Evolutionary conservation across 2,113 vertebrate species (phyloP).

Genomic region (Mobula birostris): DNA sequence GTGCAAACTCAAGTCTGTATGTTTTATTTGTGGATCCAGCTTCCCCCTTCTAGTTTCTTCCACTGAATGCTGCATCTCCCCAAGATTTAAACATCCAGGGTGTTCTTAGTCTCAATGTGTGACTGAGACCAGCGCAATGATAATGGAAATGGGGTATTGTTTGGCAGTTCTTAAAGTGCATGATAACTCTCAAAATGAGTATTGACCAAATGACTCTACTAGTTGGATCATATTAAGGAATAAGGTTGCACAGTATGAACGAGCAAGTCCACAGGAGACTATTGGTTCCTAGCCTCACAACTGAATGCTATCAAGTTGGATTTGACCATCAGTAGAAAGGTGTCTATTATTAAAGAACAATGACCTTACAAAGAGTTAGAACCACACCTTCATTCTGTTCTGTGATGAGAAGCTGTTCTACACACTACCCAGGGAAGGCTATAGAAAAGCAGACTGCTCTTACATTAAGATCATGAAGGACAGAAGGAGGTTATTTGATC

Average conservation of each 20-base stretch:
- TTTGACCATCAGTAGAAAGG: not conserved
- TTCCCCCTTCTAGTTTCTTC: not conserved
- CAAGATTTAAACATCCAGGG: not conserved
- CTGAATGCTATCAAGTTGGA: not conserved
- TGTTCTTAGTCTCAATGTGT: too few species aligned
- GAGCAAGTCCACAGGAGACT: not conserved
- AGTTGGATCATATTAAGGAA: not conserved
- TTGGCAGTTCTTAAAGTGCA: not conserved
- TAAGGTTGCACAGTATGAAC: not conserved
- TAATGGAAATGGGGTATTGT: not conserved
- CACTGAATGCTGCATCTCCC: not conserved
- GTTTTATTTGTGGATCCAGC: not conserved
- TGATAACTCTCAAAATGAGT: not conserved
- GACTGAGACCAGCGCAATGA: too few species aligned
- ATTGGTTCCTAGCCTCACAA: not conserved
- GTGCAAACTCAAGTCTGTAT: not conserved
- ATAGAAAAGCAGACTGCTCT: too few species aligned
- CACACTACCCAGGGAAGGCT: too few species aligned
- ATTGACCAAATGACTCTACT: not conserved
- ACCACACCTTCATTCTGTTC: not conserved
- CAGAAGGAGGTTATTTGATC: too few species aligned
- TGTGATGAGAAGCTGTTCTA: not conserved
- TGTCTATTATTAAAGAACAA: not conserved
- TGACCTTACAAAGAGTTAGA: not conserved
- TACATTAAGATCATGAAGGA: too few species aligned